Base-by-base conservation (phyloP, 1,140 invertebrate genomes). In the Drosophila athabasca region DNA sequence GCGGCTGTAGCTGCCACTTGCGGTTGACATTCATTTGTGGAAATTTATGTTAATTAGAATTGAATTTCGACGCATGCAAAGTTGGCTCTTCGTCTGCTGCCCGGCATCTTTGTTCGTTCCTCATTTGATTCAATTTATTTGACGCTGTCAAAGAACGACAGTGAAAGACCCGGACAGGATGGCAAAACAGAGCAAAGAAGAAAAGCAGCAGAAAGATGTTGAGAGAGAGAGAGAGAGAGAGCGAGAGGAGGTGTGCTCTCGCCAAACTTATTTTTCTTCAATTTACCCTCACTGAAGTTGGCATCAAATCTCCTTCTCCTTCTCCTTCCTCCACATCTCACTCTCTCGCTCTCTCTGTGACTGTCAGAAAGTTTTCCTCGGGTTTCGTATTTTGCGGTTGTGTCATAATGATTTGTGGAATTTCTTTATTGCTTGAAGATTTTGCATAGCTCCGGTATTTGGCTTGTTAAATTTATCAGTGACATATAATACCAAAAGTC, bases 11-110 rank as follows among this genome's bases (percentile, higher is more conserved):
- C 46, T 49, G 68, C 68, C 68, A 76, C 64, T 79, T 87, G 83
- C 61, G 83, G 83, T 87, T 87, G 83, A 87, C 83, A 87, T 88
- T 87, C 79, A 87, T 87, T 85, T 88, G 83, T 88, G 84, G 62
- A 88, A 88, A 88, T 88, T 88, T 88, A 88, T 88, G 83, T 88
- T 88, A 88, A 88, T 88, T 88, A 88, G 76, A 88, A 88, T 88
- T 89, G 83, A 88, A 89, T 88, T 88, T 88, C 76, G 68, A 83
- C 74, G 76, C 79, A 83, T 83, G 79, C 83, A 89, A 89, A 89
- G 67, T 76, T 83, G 69, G 57, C 52, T 61, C 62, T 15, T 57
- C 46, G 50, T 62, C 43, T 24, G 54, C 39, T 62, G 59, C 67
- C 44, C 64, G 62, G 19, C 61, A 62, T 46, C 46, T 62, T 46